Percentiles rank a stretch among this genome's conserved stretches.
These are phyloP conservation scores for Carassius auratus DNA, from an alignment of 2,113 vertebrate species.

Conservation along the genomic window DNA sequence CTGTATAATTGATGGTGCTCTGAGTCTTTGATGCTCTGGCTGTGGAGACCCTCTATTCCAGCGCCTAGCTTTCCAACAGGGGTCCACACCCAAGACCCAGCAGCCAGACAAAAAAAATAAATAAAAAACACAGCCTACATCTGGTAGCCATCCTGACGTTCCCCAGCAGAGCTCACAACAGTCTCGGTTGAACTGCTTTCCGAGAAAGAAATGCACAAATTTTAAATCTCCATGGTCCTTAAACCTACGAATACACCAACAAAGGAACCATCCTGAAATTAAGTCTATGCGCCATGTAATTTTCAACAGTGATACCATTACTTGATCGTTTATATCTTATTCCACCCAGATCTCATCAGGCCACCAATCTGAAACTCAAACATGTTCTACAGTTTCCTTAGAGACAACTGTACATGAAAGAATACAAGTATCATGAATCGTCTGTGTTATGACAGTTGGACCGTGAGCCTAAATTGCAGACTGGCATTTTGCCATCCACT, in stretches of 20 bases:
- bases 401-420: not conserved
- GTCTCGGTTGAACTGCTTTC: conserved; percentile 34
- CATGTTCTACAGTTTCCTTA: conserved; percentile 11
- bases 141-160: conserved; percentile 45
- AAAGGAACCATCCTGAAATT: not conserved
- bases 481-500: conserved; percentile 42
- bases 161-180: conserved; percentile 27
- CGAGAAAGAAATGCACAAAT: conserved; percentile 9
- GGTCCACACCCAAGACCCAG: conserved; percentile 25
- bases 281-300: not conserved
- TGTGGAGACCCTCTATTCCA: conserved; percentile 17
- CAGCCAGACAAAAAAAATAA: not conserved
- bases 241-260: not conserved
- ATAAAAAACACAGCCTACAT: conserved; percentile 21
- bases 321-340: conserved; percentile 16
- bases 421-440: conserved; percentile 16
- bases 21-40: conserved; percentile 8
- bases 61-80: not conserved
- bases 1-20: conserved; percentile 39
- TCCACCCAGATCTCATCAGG: not conserved
- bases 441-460: not conserved
- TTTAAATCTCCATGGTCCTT: not conserved
- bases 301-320: not conserved
- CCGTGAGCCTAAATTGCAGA: conserved; percentile 26
- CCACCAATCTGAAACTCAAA: not conserved